Percentiles rank a stretch among this genome's conserved stretches.
Evolutionary conservation across 2,113 vertebrate species (phyloP).

Genomic region (Mus pahari): DNA sequence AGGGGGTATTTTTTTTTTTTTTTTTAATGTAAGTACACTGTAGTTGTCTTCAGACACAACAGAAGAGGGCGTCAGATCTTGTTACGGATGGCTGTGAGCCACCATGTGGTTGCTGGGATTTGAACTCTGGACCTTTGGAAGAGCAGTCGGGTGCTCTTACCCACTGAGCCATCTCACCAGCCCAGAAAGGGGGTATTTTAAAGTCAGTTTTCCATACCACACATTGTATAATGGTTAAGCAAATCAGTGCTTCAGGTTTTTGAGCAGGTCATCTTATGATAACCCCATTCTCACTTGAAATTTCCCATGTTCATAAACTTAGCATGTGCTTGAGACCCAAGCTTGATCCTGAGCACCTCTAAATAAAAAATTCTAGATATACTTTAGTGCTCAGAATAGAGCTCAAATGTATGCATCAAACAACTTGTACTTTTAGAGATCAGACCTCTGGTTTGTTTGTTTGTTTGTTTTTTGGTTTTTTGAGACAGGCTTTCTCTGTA

Average conservation of each 20-base stretch:
- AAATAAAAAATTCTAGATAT: neutral
- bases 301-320: neutral
- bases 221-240: neutral
- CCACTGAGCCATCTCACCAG: no score
- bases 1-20: no score
- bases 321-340: neutral
- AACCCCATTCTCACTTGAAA: neutral
- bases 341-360: neutral
- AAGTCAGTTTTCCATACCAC: neutral
- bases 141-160: no score
- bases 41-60: no score
- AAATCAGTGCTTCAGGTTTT: neutral
- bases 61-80: no score
- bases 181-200: no score
- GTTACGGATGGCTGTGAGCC: no score
- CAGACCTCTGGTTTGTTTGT: neutral
- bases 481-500: no score
- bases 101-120: no score
- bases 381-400: neutral
- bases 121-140: no score
- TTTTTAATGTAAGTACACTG: no score
- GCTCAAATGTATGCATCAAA: neutral
- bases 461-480: no score
- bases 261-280: neutral
- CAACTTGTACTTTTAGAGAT: neutral